Evolutionary conservation across 2,797 vertebrate genomes (phyloP).

Genomic region (Sebastes hopkinsi): DNA sequence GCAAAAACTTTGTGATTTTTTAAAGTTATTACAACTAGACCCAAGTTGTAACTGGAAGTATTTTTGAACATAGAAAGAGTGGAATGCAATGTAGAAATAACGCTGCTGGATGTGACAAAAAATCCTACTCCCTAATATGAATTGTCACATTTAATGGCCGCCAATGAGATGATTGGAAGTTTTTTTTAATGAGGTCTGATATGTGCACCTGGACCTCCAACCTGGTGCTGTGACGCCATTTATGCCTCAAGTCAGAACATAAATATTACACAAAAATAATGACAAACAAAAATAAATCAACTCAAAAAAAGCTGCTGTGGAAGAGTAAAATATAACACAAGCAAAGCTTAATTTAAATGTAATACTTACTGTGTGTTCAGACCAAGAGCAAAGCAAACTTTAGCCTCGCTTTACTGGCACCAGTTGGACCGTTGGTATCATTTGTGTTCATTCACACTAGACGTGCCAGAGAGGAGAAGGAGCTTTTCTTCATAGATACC

Average conservation of each 20-base stretch:
- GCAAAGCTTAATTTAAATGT: background rate
- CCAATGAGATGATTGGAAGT: background rate
- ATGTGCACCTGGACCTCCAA: background rate
- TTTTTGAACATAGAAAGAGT: background rate
- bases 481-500: too few species aligned
- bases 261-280: background rate
- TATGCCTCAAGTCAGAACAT: slow-evolving; percentile 4
- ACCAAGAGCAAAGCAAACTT: too few species aligned
- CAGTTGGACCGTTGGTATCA: too few species aligned
- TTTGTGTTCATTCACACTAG: too few species aligned
- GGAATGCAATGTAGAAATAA: background rate
- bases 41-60: background rate
- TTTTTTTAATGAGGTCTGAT: background rate
- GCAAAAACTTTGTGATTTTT: background rate
- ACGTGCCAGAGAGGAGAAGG: too few species aligned
- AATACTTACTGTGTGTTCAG: background rate
- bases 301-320: background rate
- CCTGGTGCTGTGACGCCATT: background rate
- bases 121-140: background rate
- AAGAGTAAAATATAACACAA: background rate
- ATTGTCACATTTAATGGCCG: background rate
- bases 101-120: background rate
- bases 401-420: too few species aligned
- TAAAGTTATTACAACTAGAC: background rate
- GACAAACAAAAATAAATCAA: background rate